phyloP scores from a whole-genome alignment of 2,888 invertebrate genomes.

The Salpingus planirostris region DNA sequence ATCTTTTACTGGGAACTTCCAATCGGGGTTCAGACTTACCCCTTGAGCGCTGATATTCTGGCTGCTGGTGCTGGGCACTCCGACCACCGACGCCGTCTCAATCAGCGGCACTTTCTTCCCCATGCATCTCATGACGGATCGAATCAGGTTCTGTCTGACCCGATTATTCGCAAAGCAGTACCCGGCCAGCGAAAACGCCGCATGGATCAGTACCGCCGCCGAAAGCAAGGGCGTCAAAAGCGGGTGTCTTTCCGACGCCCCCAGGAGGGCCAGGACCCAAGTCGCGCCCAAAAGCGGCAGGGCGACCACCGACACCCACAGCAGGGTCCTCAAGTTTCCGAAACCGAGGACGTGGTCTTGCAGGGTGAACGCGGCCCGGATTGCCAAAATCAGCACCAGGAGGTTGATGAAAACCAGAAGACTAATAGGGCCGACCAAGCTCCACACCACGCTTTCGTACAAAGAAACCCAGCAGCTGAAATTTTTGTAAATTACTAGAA shows the following conservation, averaged over 20 bases:
- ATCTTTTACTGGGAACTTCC: conserved; percentile 1
- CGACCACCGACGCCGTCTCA: conserved; percentile 61
- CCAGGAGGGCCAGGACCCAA: conserved; percentile 77
- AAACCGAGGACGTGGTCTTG: conserved; percentile 85
- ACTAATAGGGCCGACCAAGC: conserved; percentile 85
- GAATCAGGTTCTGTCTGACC: conserved; percentile 64
- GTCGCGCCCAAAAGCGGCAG: conserved; percentile 74
- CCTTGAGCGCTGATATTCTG: conserved; percentile 62
- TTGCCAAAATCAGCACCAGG: conserved; percentile 71
- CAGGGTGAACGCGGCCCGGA: conserved; percentile 83
- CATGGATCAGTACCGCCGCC: conserved; percentile 66
- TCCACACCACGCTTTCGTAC: conserved; percentile 91
- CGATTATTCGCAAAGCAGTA: conserved; percentile 82
- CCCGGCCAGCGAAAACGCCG: conserved; percentile 74
- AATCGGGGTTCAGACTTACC: no score
- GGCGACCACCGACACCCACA: conserved; percentile 82
- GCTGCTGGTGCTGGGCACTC: conserved; percentile 60
- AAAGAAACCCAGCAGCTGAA: conserved; percentile 90
- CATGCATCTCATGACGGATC: conserved; percentile 63
- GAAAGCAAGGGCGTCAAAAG: conserved; percentile 70
- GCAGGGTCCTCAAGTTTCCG: conserved; percentile 69
- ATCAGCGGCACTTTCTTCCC: conserved; percentile 74
- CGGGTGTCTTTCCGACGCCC: conserved; percentile 64
- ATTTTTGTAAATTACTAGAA: conserved; percentile 1
- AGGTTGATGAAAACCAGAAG: conserved; percentile 70